Percentiles rank a stretch among this genome's conserved stretches.
Conservation (phyloP, 1,140 invertebrate species). For the Pteromalus puparum region DNA sequence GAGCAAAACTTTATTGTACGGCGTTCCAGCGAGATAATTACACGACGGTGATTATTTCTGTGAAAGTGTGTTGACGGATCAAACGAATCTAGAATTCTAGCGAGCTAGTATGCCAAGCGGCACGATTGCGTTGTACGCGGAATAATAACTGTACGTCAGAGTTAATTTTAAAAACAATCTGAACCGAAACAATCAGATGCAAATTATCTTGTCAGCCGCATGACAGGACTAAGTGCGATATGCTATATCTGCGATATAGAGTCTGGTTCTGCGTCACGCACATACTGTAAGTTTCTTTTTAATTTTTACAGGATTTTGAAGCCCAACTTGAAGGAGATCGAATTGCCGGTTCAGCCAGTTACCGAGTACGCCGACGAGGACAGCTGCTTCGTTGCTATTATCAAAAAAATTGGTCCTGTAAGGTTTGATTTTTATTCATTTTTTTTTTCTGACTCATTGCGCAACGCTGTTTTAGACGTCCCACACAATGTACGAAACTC, state of each 20-base stretch:
- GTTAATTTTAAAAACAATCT: neutral
- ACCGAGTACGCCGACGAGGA: slow-evolving; percentile 48
- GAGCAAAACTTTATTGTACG: neutral
- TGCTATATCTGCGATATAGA: too few species aligned
- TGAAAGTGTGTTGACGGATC: too few species aligned
- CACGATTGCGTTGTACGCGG: neutral
- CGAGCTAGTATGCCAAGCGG: too few species aligned
- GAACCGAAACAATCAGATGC: neutral
- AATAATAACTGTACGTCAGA: neutral
- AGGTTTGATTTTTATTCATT: neutral
- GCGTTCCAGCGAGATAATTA: neutral
- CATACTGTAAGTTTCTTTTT: neutral
- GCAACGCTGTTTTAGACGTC: neutral
- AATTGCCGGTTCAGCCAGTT: slow-evolving; percentile 51
- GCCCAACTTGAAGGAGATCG: slow-evolving; percentile 48
- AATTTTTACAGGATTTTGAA: slow-evolving; percentile 44
- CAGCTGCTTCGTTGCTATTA: slow-evolving; percentile 52
- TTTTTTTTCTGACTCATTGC: neutral
- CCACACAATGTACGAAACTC: neutral
- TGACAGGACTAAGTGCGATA: too few species aligned
- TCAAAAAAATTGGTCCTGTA: slow-evolving; percentile 53
- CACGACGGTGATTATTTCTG: too few species aligned
- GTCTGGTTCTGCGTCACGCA: too few species aligned
- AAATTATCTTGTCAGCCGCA: neutral
- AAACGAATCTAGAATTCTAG: too few species aligned